Evolutionary conservation across 1,140 invertebrate species (phyloP).

Genomic region (Drosophila simulans): DNA sequence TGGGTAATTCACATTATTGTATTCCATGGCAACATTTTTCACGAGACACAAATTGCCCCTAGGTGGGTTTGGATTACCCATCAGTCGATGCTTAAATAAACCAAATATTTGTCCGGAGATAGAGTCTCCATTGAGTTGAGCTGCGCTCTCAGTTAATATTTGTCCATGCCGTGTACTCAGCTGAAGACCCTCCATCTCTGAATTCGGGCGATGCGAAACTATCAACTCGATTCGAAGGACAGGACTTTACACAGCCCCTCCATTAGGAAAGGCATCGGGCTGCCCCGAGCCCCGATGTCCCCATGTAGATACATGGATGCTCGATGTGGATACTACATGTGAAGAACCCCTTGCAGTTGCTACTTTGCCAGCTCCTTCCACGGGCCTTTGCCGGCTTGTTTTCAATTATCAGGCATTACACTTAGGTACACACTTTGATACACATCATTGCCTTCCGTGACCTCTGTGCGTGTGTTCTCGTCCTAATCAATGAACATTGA

Average conservation of each 20-base stretch:
- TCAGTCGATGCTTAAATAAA: conserved; percentile 13
- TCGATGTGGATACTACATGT: conserved; percentile 5
- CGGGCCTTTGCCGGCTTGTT: conserved; percentile 46
- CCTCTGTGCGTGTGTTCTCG: background rate
- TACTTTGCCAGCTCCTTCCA: conserved; percentile 33
- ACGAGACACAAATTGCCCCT: background rate
- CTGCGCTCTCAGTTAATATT: conserved; percentile 25
- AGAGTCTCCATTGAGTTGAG: conserved; percentile 6
- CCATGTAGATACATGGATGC: background rate
- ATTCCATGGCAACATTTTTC: background rate
- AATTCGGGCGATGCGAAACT: conserved; percentile 27
- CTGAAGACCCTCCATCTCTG: background rate
- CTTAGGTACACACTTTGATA: conserved; percentile 39
- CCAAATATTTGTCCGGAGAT: conserved; percentile 38
- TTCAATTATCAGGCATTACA: conserved; percentile 66
- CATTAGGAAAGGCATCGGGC: conserved; percentile 26
- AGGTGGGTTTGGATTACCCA: conserved; percentile 12
- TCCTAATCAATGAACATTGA: conserved; percentile 70
- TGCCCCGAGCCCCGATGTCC: conserved; percentile 2
- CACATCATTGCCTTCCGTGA: conserved; percentile 16
- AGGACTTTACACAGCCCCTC: conserved; percentile 34
- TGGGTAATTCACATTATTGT: too few relatives aligned
- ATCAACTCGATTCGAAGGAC: conserved; percentile 38
- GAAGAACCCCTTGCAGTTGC: conserved; percentile 22
- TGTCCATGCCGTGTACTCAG: conserved; percentile 4